Evolutionary conservation across 2,888 invertebrate genomes (phyloP).

Genomic region (Dugesia japonica): DNA sequence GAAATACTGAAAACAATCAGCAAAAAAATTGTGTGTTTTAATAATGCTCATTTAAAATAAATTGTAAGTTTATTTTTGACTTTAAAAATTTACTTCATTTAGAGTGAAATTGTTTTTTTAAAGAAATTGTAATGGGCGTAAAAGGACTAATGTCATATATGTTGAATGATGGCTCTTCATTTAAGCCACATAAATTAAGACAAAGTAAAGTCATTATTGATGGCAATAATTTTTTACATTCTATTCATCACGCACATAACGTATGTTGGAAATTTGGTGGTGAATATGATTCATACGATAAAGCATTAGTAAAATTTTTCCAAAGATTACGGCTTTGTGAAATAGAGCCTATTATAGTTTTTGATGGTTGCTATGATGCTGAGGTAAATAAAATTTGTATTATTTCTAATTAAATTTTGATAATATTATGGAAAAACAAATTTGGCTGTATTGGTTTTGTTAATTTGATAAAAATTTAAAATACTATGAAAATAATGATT

Average conservation of each 20-base stretch:
- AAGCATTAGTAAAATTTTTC: conserved; percentile 39
- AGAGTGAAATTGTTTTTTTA: not conserved
- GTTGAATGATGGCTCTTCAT: not conserved
- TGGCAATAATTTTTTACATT: conserved; percentile 45
- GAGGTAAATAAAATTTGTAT: no score
- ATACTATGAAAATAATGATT: no score
- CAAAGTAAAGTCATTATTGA: conserved; percentile 43
- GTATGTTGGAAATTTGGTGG: conserved; percentile 42
- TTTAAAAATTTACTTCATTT: no score
- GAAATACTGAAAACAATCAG: no score
- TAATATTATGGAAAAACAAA: no score
- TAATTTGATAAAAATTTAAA: no score
- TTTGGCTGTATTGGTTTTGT: no score
- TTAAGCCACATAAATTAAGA: conserved; percentile 38
- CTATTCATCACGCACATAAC: conserved; percentile 40
- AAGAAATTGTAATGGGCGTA: conserved; percentile 30
- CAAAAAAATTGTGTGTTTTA: no score
- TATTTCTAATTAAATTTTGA: no score
- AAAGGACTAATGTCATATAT: conserved; percentile 28
- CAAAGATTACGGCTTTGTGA: conserved; percentile 38
- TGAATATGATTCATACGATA: conserved; percentile 42
- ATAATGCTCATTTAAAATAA: no score
- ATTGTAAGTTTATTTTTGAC: no score
- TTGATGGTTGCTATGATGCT: conserved; percentile 45
- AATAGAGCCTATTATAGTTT: conserved; percentile 42